Conservation (phyloP, 2,113 vertebrate genomes). For the Tychaedon coryphoeus region DNA sequence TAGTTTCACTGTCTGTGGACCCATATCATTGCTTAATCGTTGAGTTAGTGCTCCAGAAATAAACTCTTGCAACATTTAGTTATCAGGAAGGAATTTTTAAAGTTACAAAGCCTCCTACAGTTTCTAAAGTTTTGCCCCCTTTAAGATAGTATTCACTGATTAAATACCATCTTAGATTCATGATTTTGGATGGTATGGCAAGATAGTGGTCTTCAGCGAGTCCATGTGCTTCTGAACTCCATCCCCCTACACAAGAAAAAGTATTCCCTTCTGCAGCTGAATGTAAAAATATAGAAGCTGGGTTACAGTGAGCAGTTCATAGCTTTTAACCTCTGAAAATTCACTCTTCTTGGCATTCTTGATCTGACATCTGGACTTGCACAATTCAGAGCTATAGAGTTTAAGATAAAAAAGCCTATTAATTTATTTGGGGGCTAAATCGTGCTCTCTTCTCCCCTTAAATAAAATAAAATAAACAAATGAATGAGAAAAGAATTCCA, state of each 20-base stretch:
- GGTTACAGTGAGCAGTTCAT: neutral
- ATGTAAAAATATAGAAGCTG: neutral
- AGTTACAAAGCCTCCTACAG: neutral
- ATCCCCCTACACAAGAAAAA: neutral
- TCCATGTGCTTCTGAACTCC: neutral
- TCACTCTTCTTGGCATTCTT: neutral
- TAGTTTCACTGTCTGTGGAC: neutral
- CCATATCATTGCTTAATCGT: neutral
- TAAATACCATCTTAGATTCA: neutral
- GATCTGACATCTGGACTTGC: neutral
- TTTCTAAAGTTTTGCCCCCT: neutral
- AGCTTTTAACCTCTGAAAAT: neutral
- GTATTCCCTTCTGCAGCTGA: neutral
- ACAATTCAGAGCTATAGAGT: neutral
- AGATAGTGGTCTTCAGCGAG: neutral
- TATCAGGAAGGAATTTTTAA: neutral
- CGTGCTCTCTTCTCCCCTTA: neutral
- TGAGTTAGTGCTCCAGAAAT: neutral
- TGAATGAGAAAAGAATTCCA: slow-evolving; percentile 15
- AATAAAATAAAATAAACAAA: slow-evolving; percentile 16
- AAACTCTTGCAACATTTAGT: neutral
- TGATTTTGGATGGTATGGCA: neutral
- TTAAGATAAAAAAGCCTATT: neutral
- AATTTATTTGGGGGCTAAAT: neutral
- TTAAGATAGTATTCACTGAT: neutral